Conservation (phyloP, 2,797 vertebrate genomes). For the Sparus aurata region DNA sequence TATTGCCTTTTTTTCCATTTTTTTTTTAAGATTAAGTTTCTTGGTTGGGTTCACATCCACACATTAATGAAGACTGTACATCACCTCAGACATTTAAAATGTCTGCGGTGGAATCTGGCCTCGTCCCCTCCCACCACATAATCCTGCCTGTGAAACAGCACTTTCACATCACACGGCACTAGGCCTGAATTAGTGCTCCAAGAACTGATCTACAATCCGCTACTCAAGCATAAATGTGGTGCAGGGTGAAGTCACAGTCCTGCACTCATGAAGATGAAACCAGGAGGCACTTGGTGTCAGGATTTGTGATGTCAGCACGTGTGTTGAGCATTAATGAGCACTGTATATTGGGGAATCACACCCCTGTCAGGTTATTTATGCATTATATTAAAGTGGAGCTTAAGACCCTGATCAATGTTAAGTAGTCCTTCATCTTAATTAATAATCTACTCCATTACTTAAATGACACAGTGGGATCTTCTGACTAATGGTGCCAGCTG, state of each 20-base stretch:
- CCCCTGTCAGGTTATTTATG: slow-evolving; percentile 59
- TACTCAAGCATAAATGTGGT: slow-evolving; percentile 68
- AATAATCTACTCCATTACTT: slow-evolving; percentile 74
- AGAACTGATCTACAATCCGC: slow-evolving; percentile 71
- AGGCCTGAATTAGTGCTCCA: slow-evolving; percentile 47
- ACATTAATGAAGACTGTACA: slow-evolving; percentile 27
- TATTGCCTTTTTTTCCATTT: no score
- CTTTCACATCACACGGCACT: slow-evolving; percentile 46
- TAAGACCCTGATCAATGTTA: slow-evolving; percentile 72
- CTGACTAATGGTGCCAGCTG: slow-evolving; percentile 55
- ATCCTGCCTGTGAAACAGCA: slow-evolving; percentile 46
- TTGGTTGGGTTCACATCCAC: slow-evolving; percentile 20
- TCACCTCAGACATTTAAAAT: slow-evolving; percentile 31
- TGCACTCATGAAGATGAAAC: slow-evolving; percentile 74
- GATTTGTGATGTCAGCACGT: slow-evolving; percentile 77
- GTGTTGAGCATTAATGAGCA: slow-evolving; percentile 56
- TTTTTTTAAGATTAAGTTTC: not conserved
- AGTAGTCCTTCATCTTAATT: slow-evolving; percentile 69
- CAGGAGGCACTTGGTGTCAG: slow-evolving; percentile 43
- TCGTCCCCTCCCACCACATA: slow-evolving; percentile 43
- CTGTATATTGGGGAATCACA: slow-evolving; percentile 46
- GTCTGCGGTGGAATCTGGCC: slow-evolving; percentile 13
- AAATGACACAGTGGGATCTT: slow-evolving; percentile 61
- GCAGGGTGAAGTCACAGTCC: slow-evolving; percentile 38
- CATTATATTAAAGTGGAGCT: slow-evolving; percentile 47